phyloP scores from a whole-genome alignment of 1,140 invertebrate genomes.

The Pemphigus obesinymphae region DNA sequence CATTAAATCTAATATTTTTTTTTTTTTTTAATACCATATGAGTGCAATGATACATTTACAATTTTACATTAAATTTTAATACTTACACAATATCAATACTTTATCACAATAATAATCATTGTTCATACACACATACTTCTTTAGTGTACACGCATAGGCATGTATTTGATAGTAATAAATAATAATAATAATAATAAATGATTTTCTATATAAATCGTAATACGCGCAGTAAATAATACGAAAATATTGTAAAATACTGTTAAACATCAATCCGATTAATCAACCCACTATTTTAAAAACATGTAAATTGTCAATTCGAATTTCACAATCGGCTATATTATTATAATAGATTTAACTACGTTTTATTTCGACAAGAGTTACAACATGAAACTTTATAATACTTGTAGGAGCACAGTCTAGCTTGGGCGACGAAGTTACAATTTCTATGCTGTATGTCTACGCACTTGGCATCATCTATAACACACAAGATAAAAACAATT shows the following conservation, averaged over 20 bases:
- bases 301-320: no score
- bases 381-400: conserved; percentile 78
- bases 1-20: not conserved
- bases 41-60: not conserved
- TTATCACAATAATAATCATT: not conserved
- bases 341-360: not conserved
- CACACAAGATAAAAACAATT: not conserved
- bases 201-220: no score
- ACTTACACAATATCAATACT: not conserved
- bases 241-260: no score
- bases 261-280: no score
- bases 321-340: no score
- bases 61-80: conserved; percentile 3
- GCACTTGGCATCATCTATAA: conserved; percentile 52
- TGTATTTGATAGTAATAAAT: not conserved
- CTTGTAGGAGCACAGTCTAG: conserved; percentile 71
- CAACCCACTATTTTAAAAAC: no score
- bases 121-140: not conserved
- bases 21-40: not conserved
- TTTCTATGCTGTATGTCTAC: conserved; percentile 64
- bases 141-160: not conserved
- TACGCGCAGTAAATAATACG: not conserved
- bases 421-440: conserved; percentile 71
- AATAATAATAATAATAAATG: no score
- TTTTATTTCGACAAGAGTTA: conserved; percentile 56